These are phyloP conservation scores for Xyliphius kryptos DNA, from an alignment of 2,113 vertebrate species.

Conservation along the genomic window DNA sequence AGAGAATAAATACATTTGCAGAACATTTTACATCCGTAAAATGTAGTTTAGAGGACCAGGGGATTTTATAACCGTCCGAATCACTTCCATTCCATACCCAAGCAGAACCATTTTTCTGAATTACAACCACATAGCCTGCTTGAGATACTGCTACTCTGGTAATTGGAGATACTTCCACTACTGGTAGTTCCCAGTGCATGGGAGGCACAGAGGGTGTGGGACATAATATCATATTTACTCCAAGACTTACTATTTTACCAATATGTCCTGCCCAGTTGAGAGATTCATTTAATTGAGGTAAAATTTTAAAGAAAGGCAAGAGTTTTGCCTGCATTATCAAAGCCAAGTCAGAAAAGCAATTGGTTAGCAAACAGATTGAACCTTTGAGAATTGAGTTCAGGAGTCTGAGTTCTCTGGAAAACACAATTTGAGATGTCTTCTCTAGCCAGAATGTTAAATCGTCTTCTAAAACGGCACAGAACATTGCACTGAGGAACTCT, in stretches of 20 bases:
- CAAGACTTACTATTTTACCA: constrained; percentile 42
- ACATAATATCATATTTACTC: constrained; percentile 47
- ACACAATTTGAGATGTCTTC: constrained; percentile 29
- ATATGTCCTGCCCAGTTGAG: constrained; percentile 43
- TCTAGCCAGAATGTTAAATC: constrained; percentile 59
- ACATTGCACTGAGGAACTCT: constrained; percentile 60
- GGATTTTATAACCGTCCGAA: constrained; percentile 40
- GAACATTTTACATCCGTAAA: constrained; percentile 54
- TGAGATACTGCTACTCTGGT: constrained; percentile 46
- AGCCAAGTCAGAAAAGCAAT: constrained; percentile 47
- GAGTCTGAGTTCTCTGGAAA: constrained; percentile 52
- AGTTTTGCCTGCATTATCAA: constrained; percentile 58
- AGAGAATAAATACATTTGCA: constrained; percentile 53
- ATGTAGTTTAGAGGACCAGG: constrained; percentile 41
- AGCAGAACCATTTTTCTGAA: constrained; percentile 53
- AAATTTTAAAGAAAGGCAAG: constrained; percentile 52
- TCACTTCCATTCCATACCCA: constrained; percentile 56
- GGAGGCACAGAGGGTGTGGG: constrained; percentile 51
- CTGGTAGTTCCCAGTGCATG: constrained; percentile 32
- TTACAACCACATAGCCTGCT: constrained; percentile 46
- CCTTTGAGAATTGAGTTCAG: constrained; percentile 54
- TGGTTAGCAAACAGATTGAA: constrained; percentile 50
- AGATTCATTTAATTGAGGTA: constrained; percentile 52
- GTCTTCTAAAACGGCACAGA: constrained; percentile 49
- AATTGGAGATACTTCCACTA: constrained; percentile 24